phyloP scores from a whole-genome alignment of 2,888 invertebrate genomes.

The Hartigia nigra region DNA sequence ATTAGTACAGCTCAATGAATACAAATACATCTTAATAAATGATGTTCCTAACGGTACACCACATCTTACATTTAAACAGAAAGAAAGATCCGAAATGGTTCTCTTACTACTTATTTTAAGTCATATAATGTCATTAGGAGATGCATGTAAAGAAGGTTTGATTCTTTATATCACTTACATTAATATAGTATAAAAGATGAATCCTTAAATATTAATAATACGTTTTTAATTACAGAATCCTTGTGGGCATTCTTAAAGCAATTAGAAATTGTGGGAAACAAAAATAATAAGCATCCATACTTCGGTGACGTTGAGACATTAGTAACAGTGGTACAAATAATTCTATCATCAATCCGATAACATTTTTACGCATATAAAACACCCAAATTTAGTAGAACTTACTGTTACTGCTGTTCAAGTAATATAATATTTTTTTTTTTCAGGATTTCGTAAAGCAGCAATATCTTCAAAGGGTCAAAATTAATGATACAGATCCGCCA shows the following conservation, averaged over 20 bases:
- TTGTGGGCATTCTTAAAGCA: slow-evolving; percentile 68
- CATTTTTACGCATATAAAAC: background rate
- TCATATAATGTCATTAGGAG: slow-evolving; percentile 70
- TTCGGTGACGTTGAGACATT: slow-evolving; percentile 51
- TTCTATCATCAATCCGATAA: background rate
- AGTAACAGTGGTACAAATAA: slow-evolving; percentile 21
- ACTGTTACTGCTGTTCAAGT: too few species aligned
- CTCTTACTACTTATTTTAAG: slow-evolving; percentile 66
- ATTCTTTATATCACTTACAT: slow-evolving; percentile 1
- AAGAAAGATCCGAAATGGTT: slow-evolving; percentile 63
- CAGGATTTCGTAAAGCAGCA: slow-evolving; percentile 63
- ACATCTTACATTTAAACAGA: slow-evolving; percentile 41
- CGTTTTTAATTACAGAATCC: slow-evolving; percentile 61
- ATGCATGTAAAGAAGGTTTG: slow-evolving; percentile 68
- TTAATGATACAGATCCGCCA: slow-evolving; percentile 65
- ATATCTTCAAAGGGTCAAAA: slow-evolving; percentile 41
- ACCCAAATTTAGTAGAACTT: slow-evolving; percentile 3
- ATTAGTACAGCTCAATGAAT: slow-evolving; percentile 63
- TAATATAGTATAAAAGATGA: slow-evolving; percentile 11
- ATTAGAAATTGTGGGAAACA: slow-evolving; percentile 65
- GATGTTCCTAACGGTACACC: slow-evolving; percentile 37
- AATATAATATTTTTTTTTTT: slow-evolving; percentile 13
- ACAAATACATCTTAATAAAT: slow-evolving; percentile 53
- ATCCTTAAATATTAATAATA: slow-evolving; percentile 13
- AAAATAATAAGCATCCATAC: slow-evolving; percentile 47